A percentile compares a stretch with the other conserved stretches of the same genome.
Conservation (phyloP, 2,888 invertebrate genomes). For the Ptycholaimellus sp. region DNA sequence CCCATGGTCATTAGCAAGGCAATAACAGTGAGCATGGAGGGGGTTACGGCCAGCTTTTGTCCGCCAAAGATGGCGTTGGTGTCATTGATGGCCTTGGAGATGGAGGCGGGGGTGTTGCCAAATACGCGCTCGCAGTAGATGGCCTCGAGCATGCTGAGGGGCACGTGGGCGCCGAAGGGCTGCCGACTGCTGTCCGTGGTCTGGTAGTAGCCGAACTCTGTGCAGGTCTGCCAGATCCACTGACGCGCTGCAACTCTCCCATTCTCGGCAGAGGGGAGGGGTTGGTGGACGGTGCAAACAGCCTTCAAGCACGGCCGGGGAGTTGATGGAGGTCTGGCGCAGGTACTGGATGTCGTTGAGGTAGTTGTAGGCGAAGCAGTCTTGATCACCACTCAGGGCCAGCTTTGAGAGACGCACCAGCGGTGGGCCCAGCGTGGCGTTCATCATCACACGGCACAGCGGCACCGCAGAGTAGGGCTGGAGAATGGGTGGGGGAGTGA, state of each 20-base stretch:
- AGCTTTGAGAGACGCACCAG: too few species aligned
- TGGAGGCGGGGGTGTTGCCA: constrained; percentile 8
- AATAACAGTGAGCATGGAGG: background rate
- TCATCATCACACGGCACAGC: too few species aligned
- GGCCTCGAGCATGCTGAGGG: constrained; percentile 8
- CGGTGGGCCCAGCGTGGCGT: too few species aligned
- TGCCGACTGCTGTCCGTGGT: constrained; percentile 39
- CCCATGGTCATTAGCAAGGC: background rate
- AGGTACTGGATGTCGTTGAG: too few species aligned
- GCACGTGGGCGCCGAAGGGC: constrained; percentile 13
- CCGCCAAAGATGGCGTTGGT: constrained; percentile 14
- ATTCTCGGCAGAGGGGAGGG: too few species aligned
- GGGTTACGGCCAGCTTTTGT: background rate
- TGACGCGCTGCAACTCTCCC: constrained; percentile 37
- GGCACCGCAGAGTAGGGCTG: too few species aligned
- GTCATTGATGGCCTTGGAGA: constrained; percentile 9
- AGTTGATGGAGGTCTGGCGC: too few species aligned
- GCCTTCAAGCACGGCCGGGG: too few species aligned
- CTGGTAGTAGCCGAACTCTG: constrained; percentile 84
- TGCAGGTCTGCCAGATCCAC: constrained; percentile 84
- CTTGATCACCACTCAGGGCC: too few species aligned
- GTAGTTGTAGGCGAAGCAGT: too few species aligned
- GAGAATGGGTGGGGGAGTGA: too few species aligned
- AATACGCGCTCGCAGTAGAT: constrained; percentile 5
- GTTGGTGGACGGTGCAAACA: too few species aligned